phyloP scores from a whole-genome alignment of 2,113 vertebrate genomes.

The Cavia porcellus region DNA sequence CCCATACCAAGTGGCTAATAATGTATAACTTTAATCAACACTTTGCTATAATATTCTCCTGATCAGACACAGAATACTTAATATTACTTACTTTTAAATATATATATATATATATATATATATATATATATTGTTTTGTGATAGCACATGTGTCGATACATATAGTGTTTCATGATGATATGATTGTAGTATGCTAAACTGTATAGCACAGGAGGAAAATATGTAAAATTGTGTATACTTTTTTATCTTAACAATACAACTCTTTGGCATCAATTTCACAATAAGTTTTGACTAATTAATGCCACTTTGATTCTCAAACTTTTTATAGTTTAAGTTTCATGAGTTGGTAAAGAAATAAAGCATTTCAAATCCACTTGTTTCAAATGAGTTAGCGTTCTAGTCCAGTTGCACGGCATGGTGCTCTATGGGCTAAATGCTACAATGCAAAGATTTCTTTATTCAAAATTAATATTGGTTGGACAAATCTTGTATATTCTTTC shows the following conservation, averaged over 20 bases:
- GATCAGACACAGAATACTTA: background rate
- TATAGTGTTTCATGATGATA: background rate
- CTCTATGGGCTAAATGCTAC: background rate
- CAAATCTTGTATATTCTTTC: background rate
- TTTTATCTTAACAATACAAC: background rate
- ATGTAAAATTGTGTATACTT: background rate
- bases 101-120: no score
- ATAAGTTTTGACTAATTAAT: background rate
- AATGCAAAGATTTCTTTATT: background rate
- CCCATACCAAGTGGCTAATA: background rate
- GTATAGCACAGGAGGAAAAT: background rate
- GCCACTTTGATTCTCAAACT: background rate
- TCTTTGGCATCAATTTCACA: background rate
- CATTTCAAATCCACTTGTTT: background rate
- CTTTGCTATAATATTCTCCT: background rate
- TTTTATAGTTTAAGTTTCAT: background rate
- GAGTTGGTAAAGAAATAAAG: background rate
- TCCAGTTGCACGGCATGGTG: background rate
- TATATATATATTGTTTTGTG: background rate
- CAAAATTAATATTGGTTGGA: background rate
- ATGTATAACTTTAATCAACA: background rate
- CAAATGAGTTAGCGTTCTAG: conserved; percentile 9
- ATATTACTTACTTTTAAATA: background rate
- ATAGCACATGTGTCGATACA: background rate
- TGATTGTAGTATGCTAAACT: background rate